Base-by-base conservation (phyloP, 2,113 vertebrate genomes). In the Puffinus mauretanicus region DNA sequence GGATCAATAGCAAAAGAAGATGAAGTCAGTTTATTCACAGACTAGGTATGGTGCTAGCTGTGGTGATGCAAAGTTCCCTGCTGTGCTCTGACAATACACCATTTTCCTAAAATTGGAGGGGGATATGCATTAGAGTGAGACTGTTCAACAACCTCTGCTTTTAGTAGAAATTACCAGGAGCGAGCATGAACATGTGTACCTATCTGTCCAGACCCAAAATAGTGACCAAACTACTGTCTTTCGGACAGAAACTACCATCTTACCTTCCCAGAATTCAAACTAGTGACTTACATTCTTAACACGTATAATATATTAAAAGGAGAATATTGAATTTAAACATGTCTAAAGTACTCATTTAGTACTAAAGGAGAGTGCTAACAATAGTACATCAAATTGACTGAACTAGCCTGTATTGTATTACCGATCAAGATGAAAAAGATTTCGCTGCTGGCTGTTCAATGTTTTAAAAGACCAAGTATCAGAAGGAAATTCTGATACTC, bases 1-100 rank as follows among this genome's bases (percentile, higher is more conserved):
- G 92, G 91, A 93, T 95, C 90, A 92, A 91, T 78, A 82, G 92
- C 90, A 75, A 9, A 4, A 38, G 88, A 47, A 61, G 90, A 82
- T 32, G 87, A 55, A 91, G 86, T n/a, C 80, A 3, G 70, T 29
- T 70, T 36, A 29, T 76, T 80, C 65, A 10, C 82, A 64, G 73
- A 11, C 57, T 24, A 88, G 88, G 76, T 75, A 78, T 2, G 21
- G 82, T 4, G 62, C 70, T 79, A 64, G 82, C 93, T 84, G 67
- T 1, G 76, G 55, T 24, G 67, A 60, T 84, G 61, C 44, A 40
- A 9, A 92, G 32, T 4, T 85, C 66, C 88, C 93, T 18, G 82
- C 93, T 88, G 93, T 3, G 81, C 60, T 54, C 90, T 67, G 62
- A 72, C 87, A 92, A 73, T 88, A 54, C 1, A 73, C 52, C 69